These are phyloP conservation scores for Zaprionus lineosus DNA, from an alignment of 2,888 invertebrate species.

Conservation along the genomic window DNA sequence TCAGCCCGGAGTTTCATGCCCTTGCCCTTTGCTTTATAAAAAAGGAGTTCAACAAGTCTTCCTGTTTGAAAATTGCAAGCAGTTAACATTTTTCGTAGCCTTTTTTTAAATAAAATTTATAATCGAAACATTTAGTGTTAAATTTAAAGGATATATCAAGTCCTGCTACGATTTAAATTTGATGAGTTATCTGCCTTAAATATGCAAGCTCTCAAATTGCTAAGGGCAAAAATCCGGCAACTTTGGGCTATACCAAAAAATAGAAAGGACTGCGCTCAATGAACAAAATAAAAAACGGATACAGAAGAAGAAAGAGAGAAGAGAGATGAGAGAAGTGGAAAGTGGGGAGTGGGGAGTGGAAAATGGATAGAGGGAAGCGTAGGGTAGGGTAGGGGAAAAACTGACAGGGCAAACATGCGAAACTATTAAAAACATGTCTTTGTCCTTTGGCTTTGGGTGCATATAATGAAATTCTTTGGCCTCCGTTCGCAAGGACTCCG, in stretches of 20 bases:
- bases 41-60: too few species aligned
- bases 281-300: too few species aligned
- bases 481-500: conserved; percentile 20
- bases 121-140: too few species aligned
- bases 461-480: conserved; percentile 73
- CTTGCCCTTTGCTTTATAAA: too few species aligned
- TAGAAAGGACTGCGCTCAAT: conserved; percentile 6
- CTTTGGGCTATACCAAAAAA: conserved; percentile 34
- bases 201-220: conserved; percentile 59
- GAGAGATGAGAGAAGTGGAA: conserved; percentile 3
- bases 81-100: too few species aligned
- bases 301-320: too few species aligned
- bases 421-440: conserved; percentile 76
- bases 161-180: too few species aligned
- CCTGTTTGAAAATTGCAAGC: too few species aligned
- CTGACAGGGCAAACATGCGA: conserved; percentile 65
- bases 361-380: conserved; percentile 5
- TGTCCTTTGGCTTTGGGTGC: conserved; percentile 61
- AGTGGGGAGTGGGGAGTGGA: neutral
- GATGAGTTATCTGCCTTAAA: conserved; percentile 50
- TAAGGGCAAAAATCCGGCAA: conserved; percentile 41
- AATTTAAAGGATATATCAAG: too few species aligned
- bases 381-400: too few species aligned
- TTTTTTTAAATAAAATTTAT: too few species aligned
- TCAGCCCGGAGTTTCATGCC: too few species aligned